phyloP scores from a whole-genome alignment of 2,888 invertebrate genomes.

The Belgica antarctica region DNA sequence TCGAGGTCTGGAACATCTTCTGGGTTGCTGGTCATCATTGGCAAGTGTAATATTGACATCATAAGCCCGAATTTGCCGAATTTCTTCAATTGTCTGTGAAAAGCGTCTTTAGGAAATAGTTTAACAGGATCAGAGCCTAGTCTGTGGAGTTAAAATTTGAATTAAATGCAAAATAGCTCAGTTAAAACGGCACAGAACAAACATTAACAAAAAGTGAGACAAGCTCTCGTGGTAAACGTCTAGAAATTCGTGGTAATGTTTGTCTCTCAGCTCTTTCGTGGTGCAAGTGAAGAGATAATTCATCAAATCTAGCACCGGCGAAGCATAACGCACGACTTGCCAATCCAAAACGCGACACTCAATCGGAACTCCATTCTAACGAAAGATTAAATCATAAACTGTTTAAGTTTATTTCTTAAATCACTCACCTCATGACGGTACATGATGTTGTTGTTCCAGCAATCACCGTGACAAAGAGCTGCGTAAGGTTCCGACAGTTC shows the following conservation, averaged over 20 bases:
- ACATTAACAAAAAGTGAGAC: constrained; percentile 47
- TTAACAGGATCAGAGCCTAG: too few relatives aligned
- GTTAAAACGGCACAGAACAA: too few relatives aligned
- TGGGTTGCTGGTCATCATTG: constrained; percentile 49
- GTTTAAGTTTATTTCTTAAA: too few relatives aligned
- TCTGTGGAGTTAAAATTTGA: too few relatives aligned
- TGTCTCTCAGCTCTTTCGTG: constrained; percentile 48
- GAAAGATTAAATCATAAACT: constrained; percentile 46
- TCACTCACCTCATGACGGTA: constrained; percentile 44
- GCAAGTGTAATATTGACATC: constrained; percentile 50
- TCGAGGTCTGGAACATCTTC: constrained; percentile 51
- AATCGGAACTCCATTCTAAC: constrained; percentile 46
- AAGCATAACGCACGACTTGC: constrained; percentile 51
- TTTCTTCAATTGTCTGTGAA: constrained; percentile 47
- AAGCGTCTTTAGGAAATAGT: too few relatives aligned
- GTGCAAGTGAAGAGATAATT: constrained; percentile 51
- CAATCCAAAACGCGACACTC: constrained; percentile 51
- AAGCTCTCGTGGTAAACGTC: constrained; percentile 49
- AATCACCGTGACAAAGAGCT: constrained; percentile 52
- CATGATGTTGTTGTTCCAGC: constrained; percentile 53
- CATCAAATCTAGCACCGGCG: constrained; percentile 51
- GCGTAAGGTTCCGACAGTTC: constrained; percentile 51
- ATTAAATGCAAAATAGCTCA: too few relatives aligned
- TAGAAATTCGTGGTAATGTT: constrained; percentile 48
- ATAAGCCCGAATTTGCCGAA: constrained; percentile 50